Evolutionary conservation across 2,888 invertebrate genomes (phyloP), one percentile per base, ranked within the genome.

Genomic region (Spodoptera littoralis): DNA sequence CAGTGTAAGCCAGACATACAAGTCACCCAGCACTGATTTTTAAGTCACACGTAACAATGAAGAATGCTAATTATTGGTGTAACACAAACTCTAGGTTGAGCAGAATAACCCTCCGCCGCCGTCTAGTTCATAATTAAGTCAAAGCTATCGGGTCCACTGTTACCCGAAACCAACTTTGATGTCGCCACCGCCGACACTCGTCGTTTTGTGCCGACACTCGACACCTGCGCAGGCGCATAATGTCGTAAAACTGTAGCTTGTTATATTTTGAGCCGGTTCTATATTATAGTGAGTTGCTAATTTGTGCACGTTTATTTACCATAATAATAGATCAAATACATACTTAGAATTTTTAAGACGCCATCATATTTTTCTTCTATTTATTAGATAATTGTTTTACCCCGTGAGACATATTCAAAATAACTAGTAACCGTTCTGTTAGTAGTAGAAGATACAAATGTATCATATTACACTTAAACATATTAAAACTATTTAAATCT

Each of bases 151-250:
- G 63, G 58, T 45, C 70, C 56, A 65, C 69, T 68, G 81, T 65
- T 81, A 86, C 71, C 75, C 65, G 82, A 81, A 82, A 77, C 84
- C 62, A 62, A 60, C 83, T 87, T 87, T 87, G 85, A 86, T 76
- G 72, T 67, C 71, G 66, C 60, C 67, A 67, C 74, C 70, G 76
- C 64, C 72, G 62, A 65, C 60, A 53, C 57, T 63, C 60, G 22
- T 76, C 55, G 57, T 73, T 73, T 77, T 77, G 65, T 65, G 59
- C 36, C 46, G 73, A 74, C 60, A 77, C 59, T 50, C 61, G 76
- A 73, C 64, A 58, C 72, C 67, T 53, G 60, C 52, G 69, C 48
- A 58, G 44, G 54, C 59, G 60, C 59, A 70, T 24, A 50, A 22
- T 41, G 61, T 83, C 84, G 81, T 88, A 83, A 86, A 86, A 76